phyloP scores from a whole-genome alignment of 2,888 invertebrate species.

The Isotomurus palustris region DNA sequence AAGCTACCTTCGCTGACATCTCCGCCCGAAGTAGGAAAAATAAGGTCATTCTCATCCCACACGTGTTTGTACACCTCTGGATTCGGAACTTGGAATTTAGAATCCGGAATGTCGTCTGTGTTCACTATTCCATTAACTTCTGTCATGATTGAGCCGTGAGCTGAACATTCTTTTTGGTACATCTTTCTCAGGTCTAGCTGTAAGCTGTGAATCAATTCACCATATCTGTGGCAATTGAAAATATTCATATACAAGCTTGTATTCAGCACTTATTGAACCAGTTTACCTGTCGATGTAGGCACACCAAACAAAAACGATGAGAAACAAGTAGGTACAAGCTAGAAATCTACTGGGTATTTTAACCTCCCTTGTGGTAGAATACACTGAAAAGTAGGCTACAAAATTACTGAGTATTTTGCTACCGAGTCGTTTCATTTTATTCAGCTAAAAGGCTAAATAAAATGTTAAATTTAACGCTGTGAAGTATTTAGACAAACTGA shows the following conservation, averaged over 20 bases:
- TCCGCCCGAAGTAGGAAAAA: slow-evolving; percentile 52
- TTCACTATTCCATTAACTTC: slow-evolving; percentile 54
- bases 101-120: slow-evolving; percentile 46
- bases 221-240: neutral
- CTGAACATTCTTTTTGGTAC: slow-evolving; percentile 31
- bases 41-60: slow-evolving; percentile 55
- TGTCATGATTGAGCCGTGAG: slow-evolving; percentile 49
- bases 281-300: slow-evolving; percentile 35
- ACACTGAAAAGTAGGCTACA: slow-evolving; percentile 21
- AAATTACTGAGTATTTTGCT: neutral
- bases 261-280: neutral
- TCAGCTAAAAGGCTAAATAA: no score
- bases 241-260: neutral
- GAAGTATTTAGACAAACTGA: no score
- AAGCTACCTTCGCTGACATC: slow-evolving; percentile 50
- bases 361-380: slow-evolving; percentile 33
- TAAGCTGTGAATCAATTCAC: slow-evolving; percentile 19
- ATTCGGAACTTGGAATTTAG: slow-evolving; percentile 30
- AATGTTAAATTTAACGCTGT: no score
- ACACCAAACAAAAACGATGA: slow-evolving; percentile 33
- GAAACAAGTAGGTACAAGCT: slow-evolving; percentile 25
- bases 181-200: slow-evolving; percentile 31
- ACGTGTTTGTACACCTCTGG: slow-evolving; percentile 46
- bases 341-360: slow-evolving; percentile 33
- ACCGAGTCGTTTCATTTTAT: no score